A percentile compares a stretch with the other conserved stretches of the same genome.
Evolutionary conservation across 1,140 invertebrate species (phyloP).

Genomic region (Catajapyx aquilonaris): DNA sequence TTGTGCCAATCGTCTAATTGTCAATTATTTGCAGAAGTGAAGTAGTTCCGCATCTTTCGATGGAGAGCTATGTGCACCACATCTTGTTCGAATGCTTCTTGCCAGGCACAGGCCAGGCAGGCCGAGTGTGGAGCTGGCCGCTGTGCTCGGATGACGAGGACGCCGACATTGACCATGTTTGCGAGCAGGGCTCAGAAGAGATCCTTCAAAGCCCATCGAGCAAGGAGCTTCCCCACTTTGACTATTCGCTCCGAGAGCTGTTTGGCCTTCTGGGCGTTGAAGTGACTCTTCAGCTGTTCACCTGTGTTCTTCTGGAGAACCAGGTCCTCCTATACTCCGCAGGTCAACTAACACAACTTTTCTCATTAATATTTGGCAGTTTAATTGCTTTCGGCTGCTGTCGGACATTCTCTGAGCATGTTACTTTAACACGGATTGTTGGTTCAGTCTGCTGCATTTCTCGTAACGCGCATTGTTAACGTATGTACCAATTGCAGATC

Average conservation of each 20-base stretch:
- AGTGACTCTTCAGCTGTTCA: slow-evolving; percentile 79
- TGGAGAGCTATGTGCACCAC: slow-evolving; percentile 90
- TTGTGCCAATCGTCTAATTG: no score
- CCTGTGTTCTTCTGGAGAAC: slow-evolving; percentile 87
- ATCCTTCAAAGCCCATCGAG: slow-evolving; percentile 48
- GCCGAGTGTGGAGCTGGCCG: slow-evolving; percentile 44
- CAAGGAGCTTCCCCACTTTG: slow-evolving; percentile 75
- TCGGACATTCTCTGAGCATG: background rate
- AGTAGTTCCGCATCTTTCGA: no score
- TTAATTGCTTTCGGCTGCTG: slow-evolving; percentile 1
- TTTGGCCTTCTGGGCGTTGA: slow-evolving; percentile 74
- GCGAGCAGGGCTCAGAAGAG: background rate
- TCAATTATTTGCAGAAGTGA: no score
- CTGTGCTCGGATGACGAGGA: slow-evolving; percentile 1
- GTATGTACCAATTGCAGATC: no score
- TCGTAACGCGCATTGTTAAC: no score
- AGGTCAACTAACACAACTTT: slow-evolving; percentile 33
- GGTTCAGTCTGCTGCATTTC: no score
- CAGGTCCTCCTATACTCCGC: slow-evolving; percentile 84
- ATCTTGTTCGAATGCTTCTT: slow-evolving; percentile 83
- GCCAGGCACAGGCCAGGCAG: slow-evolving; percentile 63
- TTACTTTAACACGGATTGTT: no score
- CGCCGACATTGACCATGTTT: background rate
- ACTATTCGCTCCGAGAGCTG: slow-evolving; percentile 74
- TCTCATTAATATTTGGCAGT: background rate